Evolutionary conservation across 2,797 vertebrate genomes (phyloP).

Genomic region (Sciurus vulgaris): DNA sequence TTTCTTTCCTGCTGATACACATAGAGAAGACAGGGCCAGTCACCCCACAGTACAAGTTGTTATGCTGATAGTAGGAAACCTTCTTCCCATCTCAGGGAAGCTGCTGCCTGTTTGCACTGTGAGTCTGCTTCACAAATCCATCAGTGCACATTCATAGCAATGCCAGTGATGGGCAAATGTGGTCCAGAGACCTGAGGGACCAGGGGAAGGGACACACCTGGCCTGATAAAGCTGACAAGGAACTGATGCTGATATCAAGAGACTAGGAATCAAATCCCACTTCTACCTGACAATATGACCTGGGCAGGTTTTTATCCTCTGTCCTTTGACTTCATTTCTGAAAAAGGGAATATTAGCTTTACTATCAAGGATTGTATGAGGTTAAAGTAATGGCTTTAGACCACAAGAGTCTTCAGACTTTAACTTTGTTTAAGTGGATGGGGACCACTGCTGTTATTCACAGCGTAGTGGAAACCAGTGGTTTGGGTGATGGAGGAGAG

Average conservation of each 20-base stretch:
- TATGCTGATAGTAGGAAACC: rapidly evolving
- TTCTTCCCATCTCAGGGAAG: not conserved
- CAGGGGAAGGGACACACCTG: not conserved
- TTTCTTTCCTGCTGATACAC: not conserved
- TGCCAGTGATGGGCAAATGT: not conserved
- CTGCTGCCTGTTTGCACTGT: rapidly evolving
- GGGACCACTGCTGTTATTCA: not conserved
- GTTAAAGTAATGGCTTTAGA: not conserved
- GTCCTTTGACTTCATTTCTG: not conserved
- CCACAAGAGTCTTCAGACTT: not conserved
- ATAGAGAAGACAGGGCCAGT: not conserved
- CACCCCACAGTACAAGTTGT: not conserved
- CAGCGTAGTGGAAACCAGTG: not conserved
- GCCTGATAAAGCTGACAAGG: not conserved
- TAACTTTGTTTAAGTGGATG: not conserved
- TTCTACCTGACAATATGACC: not conserved
- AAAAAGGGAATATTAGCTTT: not conserved
- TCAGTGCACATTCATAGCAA: too few relatives aligned
- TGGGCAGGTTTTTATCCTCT: not conserved
- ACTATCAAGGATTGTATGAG: not conserved
- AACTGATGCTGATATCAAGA: not conserved
- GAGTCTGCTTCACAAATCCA: not conserved
- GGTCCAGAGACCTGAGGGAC: not conserved
- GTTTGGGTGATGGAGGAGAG: not conserved
- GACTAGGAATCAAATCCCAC: not conserved